Evolutionary conservation across 2,113 vertebrate species (phyloP).

Genomic region (Neoarius graeffei): DNA sequence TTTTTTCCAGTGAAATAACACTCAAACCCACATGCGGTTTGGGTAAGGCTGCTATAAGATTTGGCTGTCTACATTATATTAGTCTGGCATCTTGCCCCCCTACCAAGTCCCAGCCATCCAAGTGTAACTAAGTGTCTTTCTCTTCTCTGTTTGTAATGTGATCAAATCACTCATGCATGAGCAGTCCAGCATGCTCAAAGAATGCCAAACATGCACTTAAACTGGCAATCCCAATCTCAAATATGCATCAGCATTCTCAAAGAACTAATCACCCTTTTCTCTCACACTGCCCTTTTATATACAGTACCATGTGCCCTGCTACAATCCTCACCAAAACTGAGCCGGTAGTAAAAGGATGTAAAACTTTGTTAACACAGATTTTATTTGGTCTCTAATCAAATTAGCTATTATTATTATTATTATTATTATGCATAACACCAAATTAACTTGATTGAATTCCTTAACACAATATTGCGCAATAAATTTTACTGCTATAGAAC

Average conservation of each 20-base stretch:
- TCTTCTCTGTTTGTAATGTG: slow-evolving; percentile 66
- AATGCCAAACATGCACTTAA: slow-evolving; percentile 62
- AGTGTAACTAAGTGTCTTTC: slow-evolving; percentile 70
- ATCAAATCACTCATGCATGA: slow-evolving; percentile 71
- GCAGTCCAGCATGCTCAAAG: slow-evolving; percentile 59
- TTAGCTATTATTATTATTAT: background rate
- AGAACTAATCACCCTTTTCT: slow-evolving; percentile 10
- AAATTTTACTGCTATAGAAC: background rate
- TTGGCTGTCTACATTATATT: slow-evolving; percentile 45
- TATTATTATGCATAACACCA: slow-evolving; percentile 1
- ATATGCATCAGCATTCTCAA: slow-evolving; percentile 15
- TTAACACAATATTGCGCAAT: background rate
- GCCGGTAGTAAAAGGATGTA: background rate
- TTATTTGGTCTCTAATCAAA: slow-evolving; percentile 20
- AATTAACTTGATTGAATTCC: background rate
- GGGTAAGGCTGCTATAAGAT: slow-evolving; percentile 42
- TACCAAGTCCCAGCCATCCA: slow-evolving; percentile 60
- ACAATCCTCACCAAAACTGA: background rate
- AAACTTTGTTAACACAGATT: background rate
- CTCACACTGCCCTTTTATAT: background rate
- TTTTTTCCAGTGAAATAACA: slow-evolving; percentile 6
- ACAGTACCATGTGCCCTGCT: background rate
- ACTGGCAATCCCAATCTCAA: slow-evolving; percentile 25
- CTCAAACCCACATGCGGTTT: slow-evolving; percentile 25
- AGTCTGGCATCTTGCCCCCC: slow-evolving; percentile 46